Evolutionary conservation across 1,140 invertebrate genomes (phyloP).

Genomic region (Paraescarpia echinospica): DNA sequence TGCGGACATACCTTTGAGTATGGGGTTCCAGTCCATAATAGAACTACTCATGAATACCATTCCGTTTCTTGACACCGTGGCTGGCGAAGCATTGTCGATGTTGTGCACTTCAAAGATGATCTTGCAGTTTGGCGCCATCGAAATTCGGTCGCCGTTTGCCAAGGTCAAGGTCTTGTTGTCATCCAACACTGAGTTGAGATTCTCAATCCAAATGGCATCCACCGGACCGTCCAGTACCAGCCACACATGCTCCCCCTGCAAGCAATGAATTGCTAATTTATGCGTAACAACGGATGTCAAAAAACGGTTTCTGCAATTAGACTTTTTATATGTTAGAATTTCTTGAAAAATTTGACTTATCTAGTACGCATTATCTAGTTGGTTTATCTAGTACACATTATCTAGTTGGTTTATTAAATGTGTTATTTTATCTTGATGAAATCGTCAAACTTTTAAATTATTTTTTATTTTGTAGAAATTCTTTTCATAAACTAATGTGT

Average conservation of each 20-base stretch:
- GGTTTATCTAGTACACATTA: too few relatives aligned
- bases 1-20: conserved; percentile 65
- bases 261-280: conserved; percentile 3
- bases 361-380: too few relatives aligned
- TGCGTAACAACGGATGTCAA: neutral
- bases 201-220: conserved; percentile 61
- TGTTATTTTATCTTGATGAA: too few relatives aligned
- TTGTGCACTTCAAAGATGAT: conserved; percentile 95
- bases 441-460: too few relatives aligned
- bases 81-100: conserved; percentile 94
- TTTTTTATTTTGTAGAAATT: too few relatives aligned
- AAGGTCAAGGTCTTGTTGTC: conserved; percentile 75
- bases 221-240: conserved; percentile 59
- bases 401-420: too few relatives aligned
- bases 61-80: conserved; percentile 92
- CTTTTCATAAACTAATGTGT: too few relatives aligned
- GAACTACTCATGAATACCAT: conserved; percentile 98
- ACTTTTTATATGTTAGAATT: too few relatives aligned
- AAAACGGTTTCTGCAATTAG: too few relatives aligned
- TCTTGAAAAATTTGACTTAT: too few relatives aligned
- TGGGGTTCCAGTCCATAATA: conserved; percentile 86
- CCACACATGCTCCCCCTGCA: conserved; percentile 58
- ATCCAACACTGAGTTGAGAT: conserved; percentile 60
- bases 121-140: conserved; percentile 89
- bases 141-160: conserved; percentile 93